Percentiles rank a stretch among this genome's conserved stretches.
These are phyloP conservation scores for Siniperca knerii DNA, from an alignment of 2,113 vertebrate species.

Conservation along the genomic window DNA sequence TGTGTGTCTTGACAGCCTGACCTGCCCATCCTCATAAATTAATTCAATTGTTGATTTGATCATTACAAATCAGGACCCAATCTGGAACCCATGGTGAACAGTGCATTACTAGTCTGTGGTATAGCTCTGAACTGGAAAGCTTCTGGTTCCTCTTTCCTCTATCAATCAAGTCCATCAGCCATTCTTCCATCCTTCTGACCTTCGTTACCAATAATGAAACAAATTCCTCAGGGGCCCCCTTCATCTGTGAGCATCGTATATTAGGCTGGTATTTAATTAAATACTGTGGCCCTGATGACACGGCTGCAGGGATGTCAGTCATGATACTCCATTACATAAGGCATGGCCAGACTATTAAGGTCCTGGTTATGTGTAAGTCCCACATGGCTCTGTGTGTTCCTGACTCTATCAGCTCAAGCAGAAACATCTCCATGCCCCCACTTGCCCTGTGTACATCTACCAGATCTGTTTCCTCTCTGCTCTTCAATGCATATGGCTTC, in stretches of 20 bases:
- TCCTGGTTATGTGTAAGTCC: slow-evolving; percentile 15
- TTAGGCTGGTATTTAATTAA: slow-evolving; percentile 53
- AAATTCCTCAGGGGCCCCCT: slow-evolving; percentile 30
- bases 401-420: slow-evolving; percentile 38
- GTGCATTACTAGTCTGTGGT: neutral
- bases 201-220: slow-evolving; percentile 24
- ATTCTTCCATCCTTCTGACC: slow-evolving; percentile 4
- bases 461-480: neutral
- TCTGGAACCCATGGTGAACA: neutral
- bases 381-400: neutral
- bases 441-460: slow-evolving; percentile 8
- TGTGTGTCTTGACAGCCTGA: slow-evolving; percentile 17
- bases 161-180: slow-evolving; percentile 29
- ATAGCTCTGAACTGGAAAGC: neutral
- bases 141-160: neutral
- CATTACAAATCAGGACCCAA: slow-evolving; percentile 16
- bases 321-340: slow-evolving; percentile 3
- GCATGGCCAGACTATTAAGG: slow-evolving; percentile 39
- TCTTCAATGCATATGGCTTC: neutral
- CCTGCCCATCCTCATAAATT: neutral
- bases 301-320: slow-evolving; percentile 44
- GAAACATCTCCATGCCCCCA: slow-evolving; percentile 7
- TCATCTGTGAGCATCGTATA: slow-evolving; percentile 17
- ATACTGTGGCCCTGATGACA: slow-evolving; percentile 41
- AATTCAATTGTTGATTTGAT: neutral